These are phyloP conservation scores for Chelon labrosus DNA, from an alignment of 2,797 vertebrate genomes.

Conservation along the genomic window DNA sequence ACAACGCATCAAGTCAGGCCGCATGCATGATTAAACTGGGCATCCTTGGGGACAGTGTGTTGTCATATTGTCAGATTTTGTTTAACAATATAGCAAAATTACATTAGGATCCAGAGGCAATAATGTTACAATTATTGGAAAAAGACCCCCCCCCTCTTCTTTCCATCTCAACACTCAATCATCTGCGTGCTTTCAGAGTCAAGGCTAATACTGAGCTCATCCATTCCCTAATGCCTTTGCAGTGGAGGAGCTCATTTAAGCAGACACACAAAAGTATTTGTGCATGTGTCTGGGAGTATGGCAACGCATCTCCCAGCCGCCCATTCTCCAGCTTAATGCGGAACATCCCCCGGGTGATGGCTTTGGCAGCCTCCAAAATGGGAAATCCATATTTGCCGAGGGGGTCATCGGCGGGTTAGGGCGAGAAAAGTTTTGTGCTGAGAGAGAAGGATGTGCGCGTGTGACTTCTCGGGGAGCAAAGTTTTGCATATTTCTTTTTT, in stretches of 20 bases:
- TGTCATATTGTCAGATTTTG: slow-evolving; percentile 86
- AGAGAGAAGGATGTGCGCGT: slow-evolving; percentile 74
- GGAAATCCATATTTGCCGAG: slow-evolving; percentile 87
- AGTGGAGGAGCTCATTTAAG: slow-evolving; percentile 87
- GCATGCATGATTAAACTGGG: slow-evolving; percentile 82
- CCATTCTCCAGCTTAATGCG: slow-evolving; percentile 88
- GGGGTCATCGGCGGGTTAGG: slow-evolving; percentile 85
- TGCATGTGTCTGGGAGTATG: slow-evolving; percentile 85
- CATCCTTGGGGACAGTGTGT: slow-evolving; percentile 78
- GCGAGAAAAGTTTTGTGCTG: slow-evolving; percentile 83
- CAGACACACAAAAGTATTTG: slow-evolving; percentile 87
- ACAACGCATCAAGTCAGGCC: slow-evolving; percentile 55
- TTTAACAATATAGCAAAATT: slow-evolving; percentile 86
- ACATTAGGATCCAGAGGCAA: slow-evolving; percentile 84
- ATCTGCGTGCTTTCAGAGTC: slow-evolving; percentile 82
- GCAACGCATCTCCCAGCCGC: slow-evolving; percentile 84
- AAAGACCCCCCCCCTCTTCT: slow-evolving; percentile 56
- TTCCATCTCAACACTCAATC: slow-evolving; percentile 77
- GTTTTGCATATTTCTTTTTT: slow-evolving; percentile 78
- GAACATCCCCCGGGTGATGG: slow-evolving; percentile 89
- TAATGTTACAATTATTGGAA: slow-evolving; percentile 85
- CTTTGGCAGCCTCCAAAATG: slow-evolving; percentile 88
- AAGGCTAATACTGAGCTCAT: slow-evolving; percentile 85
- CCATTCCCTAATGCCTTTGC: slow-evolving; percentile 86
- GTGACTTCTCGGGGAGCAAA: slow-evolving; percentile 77